Base-by-base conservation (phyloP, 1,140 invertebrate species). In the Hyposmocoma kahamanoa region DNA sequence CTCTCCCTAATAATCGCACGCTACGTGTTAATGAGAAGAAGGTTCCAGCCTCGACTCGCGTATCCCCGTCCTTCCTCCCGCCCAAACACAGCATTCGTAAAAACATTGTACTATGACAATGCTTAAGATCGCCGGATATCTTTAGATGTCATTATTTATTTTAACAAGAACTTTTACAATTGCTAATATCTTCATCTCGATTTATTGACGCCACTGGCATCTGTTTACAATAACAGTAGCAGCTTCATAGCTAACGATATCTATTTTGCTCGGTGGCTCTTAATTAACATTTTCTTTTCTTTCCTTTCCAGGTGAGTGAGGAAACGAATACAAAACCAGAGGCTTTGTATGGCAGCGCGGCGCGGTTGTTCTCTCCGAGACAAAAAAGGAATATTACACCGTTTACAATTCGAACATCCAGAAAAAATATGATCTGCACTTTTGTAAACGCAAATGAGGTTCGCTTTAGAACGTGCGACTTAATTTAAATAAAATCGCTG, bases 271-370 rank as follows among this genome's bases (percentile, higher is more conserved):
- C 81, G 79, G 71, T 78, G 70, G 65, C 69, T 82, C 72, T 83
- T 85, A 85, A 85, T 85, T 85, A 85, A 85, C 76, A 77, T 78
- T 79, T 80, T 80, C 75, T 82, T 84, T 83, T 83, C 81, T 83
- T 84, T 81, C 70, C 67, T 83, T 84, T 82, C 69, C 77, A 85
- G 74, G 77, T 85, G 79, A 85, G 79, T 83, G 77, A 75, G 65
- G 63, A 62, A 72, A 64, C 59, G 67, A 79, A 81, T 71, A 78
- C 72, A 73, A 76, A 76, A 74, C 65, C 65, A 59, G 60, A 55
- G 62, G 67, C 73, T 80, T 77, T 80, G 73, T 79, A 67, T 58
- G 58, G 56, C 60, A 5, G 38, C 38, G 38, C 38, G 19, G 58
- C 58, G 58, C 61, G 61, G 45, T 39, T 60, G 49, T 56, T 54